Evolutionary conservation across 2,113 vertebrate species (phyloP), one percentile per base, ranked within the genome.

Genomic region (Origma solitaria): DNA sequence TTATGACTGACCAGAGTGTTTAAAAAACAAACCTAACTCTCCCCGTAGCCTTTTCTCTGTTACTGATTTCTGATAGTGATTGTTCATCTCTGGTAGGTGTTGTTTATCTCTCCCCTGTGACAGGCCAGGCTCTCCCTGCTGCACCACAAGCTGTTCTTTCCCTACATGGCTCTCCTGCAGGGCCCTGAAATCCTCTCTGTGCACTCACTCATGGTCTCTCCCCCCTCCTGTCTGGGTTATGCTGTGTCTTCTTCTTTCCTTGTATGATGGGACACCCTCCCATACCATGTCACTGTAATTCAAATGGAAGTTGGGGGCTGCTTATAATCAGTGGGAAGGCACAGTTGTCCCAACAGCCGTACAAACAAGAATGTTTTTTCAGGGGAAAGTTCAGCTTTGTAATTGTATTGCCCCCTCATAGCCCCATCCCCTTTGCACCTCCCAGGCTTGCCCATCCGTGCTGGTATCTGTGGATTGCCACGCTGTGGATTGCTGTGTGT

Each of bases 51-150:
- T 93, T 88, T 91, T 56, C 2, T 15, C 75, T 86, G 54, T 58
- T 92, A 77, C 1, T 77, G 94, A 91, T 93, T 86, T 78, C 88
- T 60, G 81, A 94, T 94, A 88, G 83, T 0, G 7, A 25, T 75
- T 45, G 57, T 53, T 87, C 40, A 51, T 65, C 56, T 62, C 77
- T 40, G 57, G 61, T 28, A 81, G 44, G 35, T 4, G 3, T 78
- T 95, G 80, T 90, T 94, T 92, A 50, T 86, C 77, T 87, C 72
- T 86, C 42, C 49, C 15, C 47, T 21, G 33, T 80, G 73, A 80
- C 62, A 61, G 53, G 35, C 66, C 70, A 89, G 80, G 12, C 70
- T 91, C 49, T 79, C 70, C 56, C 42, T 38, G 33, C 82, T 92
- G 78, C 30, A 23, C n/a, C 1, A 2, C 19, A 28, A 86, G 75